A percentile compares a stretch with the other conserved stretches of the same genome.
These are phyloP conservation scores for Philopotamus ludificatus DNA, from an alignment of 1,140 invertebrate genomes.

Conservation along the genomic window DNA sequence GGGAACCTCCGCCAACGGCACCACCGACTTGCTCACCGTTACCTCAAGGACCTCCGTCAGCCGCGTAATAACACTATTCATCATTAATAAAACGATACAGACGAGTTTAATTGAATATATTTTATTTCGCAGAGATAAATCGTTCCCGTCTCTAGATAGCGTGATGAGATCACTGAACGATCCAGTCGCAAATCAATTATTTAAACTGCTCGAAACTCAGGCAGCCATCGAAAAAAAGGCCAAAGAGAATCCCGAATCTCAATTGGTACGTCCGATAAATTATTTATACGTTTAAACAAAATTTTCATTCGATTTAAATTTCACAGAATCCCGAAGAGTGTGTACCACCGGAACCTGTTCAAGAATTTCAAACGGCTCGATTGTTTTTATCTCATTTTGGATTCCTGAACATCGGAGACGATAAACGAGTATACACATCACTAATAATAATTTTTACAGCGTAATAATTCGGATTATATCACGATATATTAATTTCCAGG, in stretches of 20 bases:
- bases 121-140: constrained; percentile 65
- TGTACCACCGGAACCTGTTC: constrained; percentile 75
- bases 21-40: constrained; percentile 47
- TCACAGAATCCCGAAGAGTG: constrained; percentile 65
- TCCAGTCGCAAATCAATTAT: constrained; percentile 49
- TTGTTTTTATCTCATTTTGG: constrained; percentile 94
- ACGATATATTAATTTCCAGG: constrained; percentile 37
- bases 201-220: constrained; percentile 58
- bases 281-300: neutral
- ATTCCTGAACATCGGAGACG: constrained; percentile 76
- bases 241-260: constrained; percentile 47
- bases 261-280: constrained; percentile 24
- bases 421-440: constrained; percentile 51
- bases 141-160: constrained; percentile 75
- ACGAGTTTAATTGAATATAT: constrained; percentile 17
- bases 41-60: constrained; percentile 46
- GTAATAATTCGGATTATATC: neutral
- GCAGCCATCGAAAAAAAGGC: constrained; percentile 52
- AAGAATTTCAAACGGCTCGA: constrained; percentile 92
- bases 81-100: constrained; percentile 13
- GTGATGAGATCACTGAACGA: constrained; percentile 62
- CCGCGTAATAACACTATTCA: constrained; percentile 44
- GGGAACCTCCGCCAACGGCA: constrained; percentile 45
- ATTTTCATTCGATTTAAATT: constrained; percentile 1
- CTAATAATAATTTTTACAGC: neutral